Evolutionary conservation across 2,888 invertebrate genomes (phyloP).

Genomic region (Phortica okadai): DNA sequence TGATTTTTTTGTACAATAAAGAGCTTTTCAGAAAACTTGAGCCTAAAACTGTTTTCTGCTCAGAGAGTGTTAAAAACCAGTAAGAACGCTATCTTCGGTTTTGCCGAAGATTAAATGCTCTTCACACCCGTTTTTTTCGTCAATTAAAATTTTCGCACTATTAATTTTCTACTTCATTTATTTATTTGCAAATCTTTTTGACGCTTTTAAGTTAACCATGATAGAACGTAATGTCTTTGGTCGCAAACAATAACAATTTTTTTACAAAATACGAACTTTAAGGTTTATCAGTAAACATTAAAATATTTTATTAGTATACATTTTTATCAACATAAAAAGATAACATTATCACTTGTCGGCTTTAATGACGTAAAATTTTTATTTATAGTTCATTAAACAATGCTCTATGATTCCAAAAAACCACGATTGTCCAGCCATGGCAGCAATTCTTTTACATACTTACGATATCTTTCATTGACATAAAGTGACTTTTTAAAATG

Average conservation of each 20-base stretch:
- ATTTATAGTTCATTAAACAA: background rate
- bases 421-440: slow-evolving; percentile 73
- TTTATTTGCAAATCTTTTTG: no score
- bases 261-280: no score
- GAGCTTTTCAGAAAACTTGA: no score
- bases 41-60: no score
- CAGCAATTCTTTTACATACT: slow-evolving; percentile 60
- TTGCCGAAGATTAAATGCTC: background rate
- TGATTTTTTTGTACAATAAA: no score
- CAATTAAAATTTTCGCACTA: background rate
- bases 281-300: background rate
- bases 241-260: no score
- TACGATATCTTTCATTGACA: slow-evolving; percentile 60
- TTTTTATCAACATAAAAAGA: background rate
- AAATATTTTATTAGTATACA: background rate
- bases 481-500: slow-evolving; percentile 61
- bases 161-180: no score
- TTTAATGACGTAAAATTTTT: background rate
- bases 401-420: slow-evolving; percentile 55
- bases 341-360: background rate
- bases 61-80: no score
- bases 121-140: background rate
- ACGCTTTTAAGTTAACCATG: no score
- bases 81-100: no score
- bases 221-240: no score